Evolutionary conservation across 2,113 vertebrate genomes (phyloP).

Genomic region (Pseudonaja textilis): DNA sequence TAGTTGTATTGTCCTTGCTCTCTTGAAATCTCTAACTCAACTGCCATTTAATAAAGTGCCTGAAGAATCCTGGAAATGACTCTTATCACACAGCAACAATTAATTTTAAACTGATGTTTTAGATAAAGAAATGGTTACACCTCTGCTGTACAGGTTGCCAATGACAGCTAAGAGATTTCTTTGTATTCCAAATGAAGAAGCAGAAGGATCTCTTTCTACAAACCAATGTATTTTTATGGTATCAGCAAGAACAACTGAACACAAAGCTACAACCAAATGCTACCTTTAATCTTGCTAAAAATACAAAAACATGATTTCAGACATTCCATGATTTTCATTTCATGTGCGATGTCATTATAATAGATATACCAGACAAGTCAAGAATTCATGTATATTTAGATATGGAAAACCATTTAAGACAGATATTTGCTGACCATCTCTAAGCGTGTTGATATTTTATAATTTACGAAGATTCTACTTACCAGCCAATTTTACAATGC

Average conservation of each 20-base stretch:
- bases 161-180: slow-evolving; percentile 8
- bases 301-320: neutral
- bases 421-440: neutral
- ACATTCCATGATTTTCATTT: neutral
- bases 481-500: neutral
- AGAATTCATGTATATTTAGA: neutral
- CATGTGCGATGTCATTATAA: neutral
- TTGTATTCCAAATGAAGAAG: neutral
- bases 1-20: neutral
- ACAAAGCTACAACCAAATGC: neutral
- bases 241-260: neutral
- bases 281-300: neutral
- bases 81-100: slow-evolving; percentile 31
- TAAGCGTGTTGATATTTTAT: neutral
- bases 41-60: slow-evolving; percentile 35
- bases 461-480: neutral
- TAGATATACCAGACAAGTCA: neutral
- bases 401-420: neutral
- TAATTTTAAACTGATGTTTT: slow-evolving; percentile 33
- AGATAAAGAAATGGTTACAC: neutral
- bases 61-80: slow-evolving; percentile 46
- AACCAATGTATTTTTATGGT: slow-evolving; percentile 1
- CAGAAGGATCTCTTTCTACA: slow-evolving; percentile 13
- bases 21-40: neutral
- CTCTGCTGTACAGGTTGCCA: slow-evolving; percentile 28